Conservation (phyloP, 2,888 invertebrate species). For the Auanema freiburgensis region DNA sequence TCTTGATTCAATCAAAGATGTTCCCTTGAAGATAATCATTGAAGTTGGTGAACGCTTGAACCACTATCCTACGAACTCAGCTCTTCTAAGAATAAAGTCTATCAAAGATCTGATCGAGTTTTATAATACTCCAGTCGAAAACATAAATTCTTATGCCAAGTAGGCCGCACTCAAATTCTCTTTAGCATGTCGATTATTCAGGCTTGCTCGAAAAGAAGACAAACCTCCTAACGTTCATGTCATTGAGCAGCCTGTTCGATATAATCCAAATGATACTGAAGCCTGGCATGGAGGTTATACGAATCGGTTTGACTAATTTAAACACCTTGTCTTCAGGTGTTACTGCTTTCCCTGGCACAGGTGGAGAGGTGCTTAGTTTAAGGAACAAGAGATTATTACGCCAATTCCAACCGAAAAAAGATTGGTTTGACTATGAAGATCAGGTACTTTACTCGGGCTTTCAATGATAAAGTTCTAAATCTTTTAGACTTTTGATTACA, state of each 20-base stretch:
- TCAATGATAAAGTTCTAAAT: conserved; percentile 10
- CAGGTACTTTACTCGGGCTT: conserved; percentile 28
- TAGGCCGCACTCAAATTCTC: conserved; percentile 11
- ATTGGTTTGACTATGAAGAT: conserved; percentile 63
- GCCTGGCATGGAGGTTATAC: conserved; percentile 53
- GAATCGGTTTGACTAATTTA: neutral
- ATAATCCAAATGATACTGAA: conserved; percentile 59
- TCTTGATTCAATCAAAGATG: neutral
- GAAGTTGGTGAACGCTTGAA: conserved; percentile 25
- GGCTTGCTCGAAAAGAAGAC: conserved; percentile 43
- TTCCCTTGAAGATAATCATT: conserved; percentile 19
- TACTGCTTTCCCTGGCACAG: conserved; percentile 60
- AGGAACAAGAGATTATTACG: conserved; percentile 57
- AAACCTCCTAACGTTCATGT: conserved; percentile 56
- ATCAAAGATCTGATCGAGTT: conserved; percentile 52
- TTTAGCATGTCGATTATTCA: conserved; percentile 10
- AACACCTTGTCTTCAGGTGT: conserved; percentile 37
- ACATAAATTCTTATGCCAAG: conserved; percentile 50
- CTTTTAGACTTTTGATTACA: conserved; percentile 43
- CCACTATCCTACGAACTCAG: conserved; percentile 51
- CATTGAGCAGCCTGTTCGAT: conserved; percentile 54
- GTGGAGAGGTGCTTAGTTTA: conserved; percentile 54
- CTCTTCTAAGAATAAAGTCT: conserved; percentile 46
- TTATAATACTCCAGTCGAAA: conserved; percentile 53
- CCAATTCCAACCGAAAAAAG: conserved; percentile 60